phyloP scores from a whole-genome alignment of 2,113 vertebrate species.

The Gobius niger region DNA sequence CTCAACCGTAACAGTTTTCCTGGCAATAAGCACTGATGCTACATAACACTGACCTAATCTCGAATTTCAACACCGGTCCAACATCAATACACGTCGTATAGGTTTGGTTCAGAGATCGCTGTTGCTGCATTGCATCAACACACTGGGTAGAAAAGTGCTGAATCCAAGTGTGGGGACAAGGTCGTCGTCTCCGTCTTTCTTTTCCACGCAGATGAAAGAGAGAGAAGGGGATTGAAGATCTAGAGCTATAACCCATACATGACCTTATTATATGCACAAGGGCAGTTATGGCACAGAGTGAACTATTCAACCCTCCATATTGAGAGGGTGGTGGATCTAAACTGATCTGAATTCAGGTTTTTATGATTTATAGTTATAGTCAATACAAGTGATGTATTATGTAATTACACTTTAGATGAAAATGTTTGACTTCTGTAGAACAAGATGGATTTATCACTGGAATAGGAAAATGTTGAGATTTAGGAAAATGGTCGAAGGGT shows the following conservation, averaged over 20 bases:
- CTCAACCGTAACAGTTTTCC: background rate
- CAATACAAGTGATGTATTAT: background rate
- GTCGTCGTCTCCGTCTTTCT: background rate
- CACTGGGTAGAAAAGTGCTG: background rate
- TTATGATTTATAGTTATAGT: background rate
- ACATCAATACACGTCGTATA: background rate
- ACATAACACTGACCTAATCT: background rate
- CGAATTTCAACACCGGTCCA: background rate
- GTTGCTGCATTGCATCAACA: background rate
- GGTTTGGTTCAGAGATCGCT: background rate
- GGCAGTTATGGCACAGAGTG: background rate
- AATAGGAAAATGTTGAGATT: too few relatives aligned
- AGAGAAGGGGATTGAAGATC: background rate
- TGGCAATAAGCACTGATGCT: background rate
- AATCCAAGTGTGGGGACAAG: background rate
- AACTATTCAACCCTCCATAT: background rate
- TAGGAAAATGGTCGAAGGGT: too few relatives aligned
- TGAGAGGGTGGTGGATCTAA: background rate
- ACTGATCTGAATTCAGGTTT: background rate
- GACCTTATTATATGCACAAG: conserved; percentile 4
- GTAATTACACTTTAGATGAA: too few relatives aligned
- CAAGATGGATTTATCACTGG: too few relatives aligned
- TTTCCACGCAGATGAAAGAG: conserved; percentile 5
- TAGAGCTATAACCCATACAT: background rate
- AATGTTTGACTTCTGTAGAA: too few relatives aligned